A percentile compares a stretch with the other conserved stretches of the same genome.
Conservation (phyloP, 2,113 vertebrate genomes). For the Datnioides undecimradiatus region DNA sequence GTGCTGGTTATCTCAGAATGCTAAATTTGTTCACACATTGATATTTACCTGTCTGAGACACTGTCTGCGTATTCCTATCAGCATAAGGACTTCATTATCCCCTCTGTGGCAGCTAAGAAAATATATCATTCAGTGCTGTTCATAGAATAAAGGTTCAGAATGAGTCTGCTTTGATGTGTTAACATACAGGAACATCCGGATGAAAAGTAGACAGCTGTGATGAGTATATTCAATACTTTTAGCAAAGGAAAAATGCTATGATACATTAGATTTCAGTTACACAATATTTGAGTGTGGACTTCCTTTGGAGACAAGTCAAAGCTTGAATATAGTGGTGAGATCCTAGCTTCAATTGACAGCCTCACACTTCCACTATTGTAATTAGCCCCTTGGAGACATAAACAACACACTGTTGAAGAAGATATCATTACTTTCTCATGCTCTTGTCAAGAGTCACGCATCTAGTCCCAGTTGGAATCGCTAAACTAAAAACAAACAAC, state of each 20-base stretch:
- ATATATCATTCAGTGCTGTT: slow-evolving; percentile 2
- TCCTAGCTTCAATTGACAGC: slow-evolving; percentile 67
- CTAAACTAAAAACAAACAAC: slow-evolving; percentile 60
- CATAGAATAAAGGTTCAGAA: neutral
- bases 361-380: slow-evolving; percentile 72
- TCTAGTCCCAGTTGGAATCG: slow-evolving; percentile 57
- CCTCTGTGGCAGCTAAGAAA: slow-evolving; percentile 12
- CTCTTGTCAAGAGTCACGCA: slow-evolving; percentile 61
- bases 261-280: slow-evolving; percentile 30
- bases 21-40: slow-evolving; percentile 50
- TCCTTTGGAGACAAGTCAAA: slow-evolving; percentile 48
- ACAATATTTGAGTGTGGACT: slow-evolving; percentile 36
- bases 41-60: slow-evolving; percentile 62
- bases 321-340: slow-evolving; percentile 41
- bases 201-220: slow-evolving; percentile 10
- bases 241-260: slow-evolving; percentile 15
- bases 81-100: slow-evolving; percentile 50
- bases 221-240: slow-evolving; percentile 13
- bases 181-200: slow-evolving; percentile 14
- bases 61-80: slow-evolving; percentile 31
- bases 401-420: slow-evolving; percentile 60
- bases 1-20: slow-evolving; percentile 55
- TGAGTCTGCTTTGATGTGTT: slow-evolving; percentile 27
- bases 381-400: slow-evolving; percentile 82
- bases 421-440: slow-evolving; percentile 72